phyloP scores from a whole-genome alignment of 2,888 invertebrate genomes.

The Trissoscelio sp. region DNA sequence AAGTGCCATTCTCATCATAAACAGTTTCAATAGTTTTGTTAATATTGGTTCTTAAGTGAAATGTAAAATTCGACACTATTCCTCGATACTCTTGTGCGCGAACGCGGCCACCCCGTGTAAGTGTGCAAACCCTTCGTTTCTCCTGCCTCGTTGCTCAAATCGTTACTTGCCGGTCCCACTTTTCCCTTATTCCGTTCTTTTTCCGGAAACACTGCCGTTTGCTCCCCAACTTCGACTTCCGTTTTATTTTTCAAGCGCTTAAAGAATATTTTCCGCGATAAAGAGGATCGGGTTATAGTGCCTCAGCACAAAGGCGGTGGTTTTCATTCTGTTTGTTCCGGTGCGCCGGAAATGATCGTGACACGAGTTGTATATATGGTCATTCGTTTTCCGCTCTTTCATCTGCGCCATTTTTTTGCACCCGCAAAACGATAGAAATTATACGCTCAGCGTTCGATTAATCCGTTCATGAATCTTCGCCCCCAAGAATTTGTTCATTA shows the following conservation, averaged over 20 bases:
- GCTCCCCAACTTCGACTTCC: conserved; percentile 66
- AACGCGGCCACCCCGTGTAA: conserved; percentile 35
- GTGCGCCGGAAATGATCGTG: conserved; percentile 67
- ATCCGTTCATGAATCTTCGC: conserved; percentile 51
- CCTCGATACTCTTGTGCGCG: conserved; percentile 5
- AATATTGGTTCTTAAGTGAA: conserved; percentile 10
- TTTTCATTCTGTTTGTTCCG: conserved; percentile 71
- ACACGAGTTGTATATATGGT: conserved; percentile 67
- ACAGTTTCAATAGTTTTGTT: too few relatives aligned
- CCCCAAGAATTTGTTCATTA: conserved; percentile 18
- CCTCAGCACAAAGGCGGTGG: conserved; percentile 63
- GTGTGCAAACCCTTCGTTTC: conserved; percentile 54
- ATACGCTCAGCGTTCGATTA: conserved; percentile 50
- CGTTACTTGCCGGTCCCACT: conserved; percentile 52
- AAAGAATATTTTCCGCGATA: conserved; percentile 70
- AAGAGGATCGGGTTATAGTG: conserved; percentile 68
- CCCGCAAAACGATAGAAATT: conserved; percentile 61
- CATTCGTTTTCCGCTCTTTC: conserved; percentile 66
- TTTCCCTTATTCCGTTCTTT: conserved; percentile 41
- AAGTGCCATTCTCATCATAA: too few relatives aligned
- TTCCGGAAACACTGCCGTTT: conserved; percentile 52
- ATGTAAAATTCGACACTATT: conserved; percentile 28
- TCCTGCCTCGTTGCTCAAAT: conserved; percentile 63
- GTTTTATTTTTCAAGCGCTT: conserved; percentile 69
- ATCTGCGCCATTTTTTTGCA: conserved; percentile 53